Evolutionary conservation across 2,888 invertebrate species (phyloP).

Genomic region (Agrochola lota): DNA sequence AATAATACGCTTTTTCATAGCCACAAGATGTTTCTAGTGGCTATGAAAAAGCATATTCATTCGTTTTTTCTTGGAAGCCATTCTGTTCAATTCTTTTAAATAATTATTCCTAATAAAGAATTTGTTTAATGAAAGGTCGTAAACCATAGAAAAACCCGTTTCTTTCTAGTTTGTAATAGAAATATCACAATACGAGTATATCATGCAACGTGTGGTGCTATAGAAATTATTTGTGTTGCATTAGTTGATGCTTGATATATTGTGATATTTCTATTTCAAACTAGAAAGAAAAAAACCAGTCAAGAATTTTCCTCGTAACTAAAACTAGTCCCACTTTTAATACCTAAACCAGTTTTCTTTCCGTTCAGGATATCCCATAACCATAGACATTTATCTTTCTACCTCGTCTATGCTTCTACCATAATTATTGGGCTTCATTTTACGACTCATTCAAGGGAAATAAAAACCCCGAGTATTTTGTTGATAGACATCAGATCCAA

Average conservation of each 20-base stretch:
- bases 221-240: not conserved
- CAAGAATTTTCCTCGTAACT: not conserved
- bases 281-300: not conserved
- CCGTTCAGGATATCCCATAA: not conserved
- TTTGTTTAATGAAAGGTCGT: too few relatives aligned
- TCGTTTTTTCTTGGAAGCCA: too few relatives aligned
- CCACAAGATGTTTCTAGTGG: too few relatives aligned
- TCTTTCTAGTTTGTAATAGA: too few relatives aligned
- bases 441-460: slow-evolving; percentile 14
- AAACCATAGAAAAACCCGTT: too few relatives aligned
- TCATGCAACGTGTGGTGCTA: too few relatives aligned
- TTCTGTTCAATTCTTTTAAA: too few relatives aligned
- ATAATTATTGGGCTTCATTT: slow-evolving; percentile 14
- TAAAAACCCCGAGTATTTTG: slow-evolving; percentile 21
- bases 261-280: not conserved
- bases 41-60: too few relatives aligned
- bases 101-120: too few relatives aligned
- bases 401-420: not conserved
- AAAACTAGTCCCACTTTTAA: not conserved
- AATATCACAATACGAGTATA: too few relatives aligned
- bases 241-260: not conserved
- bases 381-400: not conserved
- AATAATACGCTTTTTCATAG: too few relatives aligned
- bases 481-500: slow-evolving; percentile 7
- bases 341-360: not conserved